Evolutionary conservation across 2,797 vertebrate genomes (phyloP), one percentile per base, ranked within the genome.

Genomic region (Falco rusticolus): DNA sequence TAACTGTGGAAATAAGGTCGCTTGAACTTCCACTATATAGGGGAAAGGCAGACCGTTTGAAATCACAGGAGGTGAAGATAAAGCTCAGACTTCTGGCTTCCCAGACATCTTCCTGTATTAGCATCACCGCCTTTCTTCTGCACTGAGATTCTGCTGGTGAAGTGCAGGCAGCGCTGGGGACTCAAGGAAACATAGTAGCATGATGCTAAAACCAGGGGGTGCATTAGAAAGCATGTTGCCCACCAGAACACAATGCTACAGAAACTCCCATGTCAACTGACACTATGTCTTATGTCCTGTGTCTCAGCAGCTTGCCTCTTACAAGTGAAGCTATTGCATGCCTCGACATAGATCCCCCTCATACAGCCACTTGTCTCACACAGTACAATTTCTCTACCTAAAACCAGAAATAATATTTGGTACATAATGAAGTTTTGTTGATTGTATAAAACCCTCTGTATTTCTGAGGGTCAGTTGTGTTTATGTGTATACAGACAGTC

Each of bases 151-250:
- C 34, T 91, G n/a, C 48, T 85, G 31, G 47, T 51, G 41, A 56
- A 48, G 8, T 13, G 18, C 9, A 16, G 1, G 3, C 54, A 3
- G 1, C 1, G 1, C 1, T 63, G 41, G n/a, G 13, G 16, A 34
- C 16, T 72, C 28, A 77, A 29, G 3, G 18, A 54, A 10, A 34
- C 7, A 19, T 1, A 34, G 19, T 8, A 25, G 8, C 22, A n/a
- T 19, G 26, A 25, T 65, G 29, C 26, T 64, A 65, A 72, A 63
- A 75, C 2, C 31, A 39, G 10, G 3, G 10, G 2, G 1, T 82
- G 6, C 33, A 25, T 47, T 24, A 72, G 37, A 50, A 82, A 69
- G 5, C 8, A 20, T 0, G 0, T 48, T 84, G 79, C 39, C 28
- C 20, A 59, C 14, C 11, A 65, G 24, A 65, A 16, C 16, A 51